Evolutionary conservation across 2,888 invertebrate species (phyloP).

Genomic region (Ariolimax columbianus): DNA sequence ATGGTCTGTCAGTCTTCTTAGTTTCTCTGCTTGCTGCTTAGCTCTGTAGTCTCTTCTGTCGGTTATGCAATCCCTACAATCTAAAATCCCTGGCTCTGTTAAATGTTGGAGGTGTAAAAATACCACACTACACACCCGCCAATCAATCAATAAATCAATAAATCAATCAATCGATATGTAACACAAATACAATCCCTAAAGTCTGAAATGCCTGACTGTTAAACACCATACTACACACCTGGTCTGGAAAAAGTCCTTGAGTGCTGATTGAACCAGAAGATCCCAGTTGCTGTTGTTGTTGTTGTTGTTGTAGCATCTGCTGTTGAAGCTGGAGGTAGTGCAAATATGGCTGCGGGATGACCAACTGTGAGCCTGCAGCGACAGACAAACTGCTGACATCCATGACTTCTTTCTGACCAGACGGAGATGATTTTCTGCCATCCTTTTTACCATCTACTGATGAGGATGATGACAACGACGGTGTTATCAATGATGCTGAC

Average conservation of each 20-base stretch:
- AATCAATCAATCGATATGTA: no score
- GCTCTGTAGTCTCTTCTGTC: no score
- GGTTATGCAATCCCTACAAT: no score
- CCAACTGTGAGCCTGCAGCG: constrained; percentile 47
- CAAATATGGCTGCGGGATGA: constrained; percentile 62
- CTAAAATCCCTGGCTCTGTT: no score
- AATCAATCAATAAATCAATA: no score
- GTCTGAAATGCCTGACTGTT: no score
- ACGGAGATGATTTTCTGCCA: constrained; percentile 4
- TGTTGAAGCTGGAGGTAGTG: constrained; percentile 68
- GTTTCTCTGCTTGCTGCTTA: no score
- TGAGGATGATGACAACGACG: background rate
- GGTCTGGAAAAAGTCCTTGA: background rate
- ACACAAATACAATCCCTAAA: no score
- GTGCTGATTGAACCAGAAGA: background rate
- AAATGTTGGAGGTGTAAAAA: no score
- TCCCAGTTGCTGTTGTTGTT: constrained; percentile 61
- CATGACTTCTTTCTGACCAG: constrained; percentile 24
- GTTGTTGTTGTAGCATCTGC: constrained; percentile 63
- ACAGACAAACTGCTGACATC: constrained; percentile 21
- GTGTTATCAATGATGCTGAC: background rate
- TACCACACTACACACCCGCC: no score
- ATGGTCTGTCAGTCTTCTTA: no score
- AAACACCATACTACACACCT: background rate
- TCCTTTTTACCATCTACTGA: constrained; percentile 8